A percentile compares a stretch with the other conserved stretches of the same genome.
phyloP scores from a whole-genome alignment of 2,888 invertebrate species.

The Carpatolechia fugitivella region DNA sequence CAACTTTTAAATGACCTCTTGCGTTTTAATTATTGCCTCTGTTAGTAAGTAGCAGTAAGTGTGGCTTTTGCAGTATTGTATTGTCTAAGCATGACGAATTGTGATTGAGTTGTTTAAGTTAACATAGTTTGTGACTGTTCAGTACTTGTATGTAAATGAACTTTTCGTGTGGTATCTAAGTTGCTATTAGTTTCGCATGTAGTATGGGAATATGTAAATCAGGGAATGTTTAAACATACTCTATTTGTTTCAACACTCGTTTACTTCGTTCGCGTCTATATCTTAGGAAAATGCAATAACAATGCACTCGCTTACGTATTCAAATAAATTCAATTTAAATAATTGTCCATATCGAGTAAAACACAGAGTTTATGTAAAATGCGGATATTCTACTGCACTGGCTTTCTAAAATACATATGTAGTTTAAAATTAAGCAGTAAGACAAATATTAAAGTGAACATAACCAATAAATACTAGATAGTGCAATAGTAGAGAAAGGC shows the following conservation, averaged over 20 bases:
- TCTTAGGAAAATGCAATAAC: constrained; percentile 6
- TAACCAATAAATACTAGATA: neutral
- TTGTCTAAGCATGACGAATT: constrained; percentile 2
- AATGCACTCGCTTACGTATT: neutral
- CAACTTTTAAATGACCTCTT: neutral
- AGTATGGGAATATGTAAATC: neutral
- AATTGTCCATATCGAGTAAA: constrained; percentile 29
- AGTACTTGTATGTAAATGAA: neutral
- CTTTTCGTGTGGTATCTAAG: neutral
- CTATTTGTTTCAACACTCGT: too few species aligned
- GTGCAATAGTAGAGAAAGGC: neutral
- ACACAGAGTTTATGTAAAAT: constrained; percentile 44
- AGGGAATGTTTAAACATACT: neutral
- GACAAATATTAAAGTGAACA: neutral
- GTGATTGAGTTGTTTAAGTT: neutral
- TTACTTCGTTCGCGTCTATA: too few species aligned
- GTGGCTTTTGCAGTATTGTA: neutral
- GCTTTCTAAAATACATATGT: constrained; percentile 18
- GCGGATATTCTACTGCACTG: constrained; percentile 47
- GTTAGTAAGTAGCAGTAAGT: neutral
- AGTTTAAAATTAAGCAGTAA: neutral
- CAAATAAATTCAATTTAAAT: constrained; percentile 10
- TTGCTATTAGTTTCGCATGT: neutral
- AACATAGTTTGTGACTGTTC: neutral
- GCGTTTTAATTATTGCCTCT: neutral